Percentiles rank a stretch among this genome's conserved stretches.
These are phyloP conservation scores for Pampusana beccarii DNA, from an alignment of 2,113 vertebrate species.

Conservation along the genomic window DNA sequence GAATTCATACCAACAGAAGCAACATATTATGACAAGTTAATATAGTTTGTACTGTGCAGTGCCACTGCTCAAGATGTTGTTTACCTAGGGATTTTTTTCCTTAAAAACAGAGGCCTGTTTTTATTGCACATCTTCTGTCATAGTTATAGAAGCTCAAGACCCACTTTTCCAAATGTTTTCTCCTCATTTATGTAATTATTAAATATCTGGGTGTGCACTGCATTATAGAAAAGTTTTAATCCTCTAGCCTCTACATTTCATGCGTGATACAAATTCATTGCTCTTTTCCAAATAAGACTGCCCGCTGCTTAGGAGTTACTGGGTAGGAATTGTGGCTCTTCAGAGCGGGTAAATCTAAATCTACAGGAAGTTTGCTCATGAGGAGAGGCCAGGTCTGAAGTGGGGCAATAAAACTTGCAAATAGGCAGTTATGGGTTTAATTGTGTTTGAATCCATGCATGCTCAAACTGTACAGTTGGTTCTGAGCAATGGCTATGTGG, in stretches of 20 bases:
- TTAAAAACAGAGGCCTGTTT: neutral
- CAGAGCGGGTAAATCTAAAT: neutral
- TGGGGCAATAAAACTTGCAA: neutral
- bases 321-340: neutral
- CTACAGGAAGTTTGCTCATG: neutral
- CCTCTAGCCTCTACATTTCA: neutral
- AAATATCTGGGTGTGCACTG: neutral
- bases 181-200: neutral
- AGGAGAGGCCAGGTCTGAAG: neutral
- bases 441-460: neutral
- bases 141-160: neutral
- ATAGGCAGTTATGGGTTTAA: neutral
- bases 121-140: neutral
- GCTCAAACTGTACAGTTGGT: neutral
- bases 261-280: neutral
- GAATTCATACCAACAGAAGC: neutral
- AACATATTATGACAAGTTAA: slow-evolving; percentile 30
- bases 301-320: neutral
- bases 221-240: neutral
- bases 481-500: fast-evolving
- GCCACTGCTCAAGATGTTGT: neutral
- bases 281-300: neutral
- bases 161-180: neutral
- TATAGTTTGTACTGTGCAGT: neutral
- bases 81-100: neutral